Conservation (phyloP, 2,797 vertebrate genomes). For the Alfaro cultratus region DNA sequence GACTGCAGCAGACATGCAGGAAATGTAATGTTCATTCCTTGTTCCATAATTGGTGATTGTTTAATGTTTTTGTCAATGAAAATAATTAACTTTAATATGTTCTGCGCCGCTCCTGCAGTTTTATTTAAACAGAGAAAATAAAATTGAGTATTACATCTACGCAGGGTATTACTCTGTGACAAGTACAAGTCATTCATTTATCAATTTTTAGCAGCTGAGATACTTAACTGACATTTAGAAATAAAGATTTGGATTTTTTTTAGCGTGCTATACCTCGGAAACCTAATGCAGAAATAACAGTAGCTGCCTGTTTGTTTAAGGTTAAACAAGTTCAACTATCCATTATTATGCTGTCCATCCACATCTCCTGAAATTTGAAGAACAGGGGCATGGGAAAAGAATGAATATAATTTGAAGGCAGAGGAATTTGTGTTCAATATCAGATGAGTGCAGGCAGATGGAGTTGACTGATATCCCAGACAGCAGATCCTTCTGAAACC, state of each 20-base stretch:
- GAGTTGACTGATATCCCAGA: constrained; percentile 39
- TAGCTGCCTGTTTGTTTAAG: not conserved
- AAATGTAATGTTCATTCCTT: no score
- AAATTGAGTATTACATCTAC: not conserved
- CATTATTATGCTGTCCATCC: not conserved
- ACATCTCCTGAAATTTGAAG: not conserved
- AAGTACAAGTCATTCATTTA: not conserved
- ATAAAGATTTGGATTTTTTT: not conserved
- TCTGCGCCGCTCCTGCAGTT: not conserved
- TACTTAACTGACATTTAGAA: not conserved
- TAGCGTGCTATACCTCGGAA: not conserved
- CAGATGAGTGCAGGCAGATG: constrained; percentile 38
- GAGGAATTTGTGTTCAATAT: constrained; percentile 8
- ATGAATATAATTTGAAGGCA: not conserved
- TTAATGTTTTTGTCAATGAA: no score
- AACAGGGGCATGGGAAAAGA: not conserved
- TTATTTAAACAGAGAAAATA: not conserved
- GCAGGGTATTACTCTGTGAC: not conserved
- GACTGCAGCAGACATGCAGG: not conserved
- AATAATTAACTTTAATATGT: not conserved
- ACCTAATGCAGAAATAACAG: not conserved
- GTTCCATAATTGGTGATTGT: no score
- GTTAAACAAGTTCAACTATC: not conserved
- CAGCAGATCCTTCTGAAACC: constrained; percentile 24
- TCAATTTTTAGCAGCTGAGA: not conserved